Conservation (phyloP, 2,888 invertebrate genomes). For the Acrobasis suavella region DNA sequence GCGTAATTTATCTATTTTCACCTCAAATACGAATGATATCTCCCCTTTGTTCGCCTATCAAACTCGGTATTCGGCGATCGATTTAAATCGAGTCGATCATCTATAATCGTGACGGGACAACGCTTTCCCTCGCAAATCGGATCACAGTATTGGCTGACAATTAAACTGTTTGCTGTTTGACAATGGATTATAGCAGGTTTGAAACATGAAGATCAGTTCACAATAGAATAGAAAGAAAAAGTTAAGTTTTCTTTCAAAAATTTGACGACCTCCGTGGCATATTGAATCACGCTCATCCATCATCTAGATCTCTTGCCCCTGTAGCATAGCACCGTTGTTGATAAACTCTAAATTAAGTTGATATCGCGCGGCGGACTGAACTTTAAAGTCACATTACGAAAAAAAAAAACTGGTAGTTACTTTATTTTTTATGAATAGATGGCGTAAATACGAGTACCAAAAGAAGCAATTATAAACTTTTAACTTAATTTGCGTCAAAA, state of each 20-base stretch:
- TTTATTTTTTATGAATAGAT: no score
- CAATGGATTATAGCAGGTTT: constrained; percentile 6
- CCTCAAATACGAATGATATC: constrained; percentile 26
- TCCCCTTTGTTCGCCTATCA: constrained; percentile 24
- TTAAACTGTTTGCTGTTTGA: constrained; percentile 1
- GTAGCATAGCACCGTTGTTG: no score
- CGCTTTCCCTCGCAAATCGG: constrained; percentile 25
- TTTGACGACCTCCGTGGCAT: no score
- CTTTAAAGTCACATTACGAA: no score
- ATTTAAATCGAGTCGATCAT: constrained; percentile 18
- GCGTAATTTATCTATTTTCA: constrained; percentile 31
- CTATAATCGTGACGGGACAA: constrained; percentile 23
- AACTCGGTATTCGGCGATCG: constrained; percentile 28
- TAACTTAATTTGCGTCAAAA: no score
- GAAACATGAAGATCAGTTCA: not conserved
- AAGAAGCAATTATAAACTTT: no score
- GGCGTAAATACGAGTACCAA: no score
- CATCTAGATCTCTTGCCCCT: no score
- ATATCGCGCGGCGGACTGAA: no score
- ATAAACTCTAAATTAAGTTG: no score
- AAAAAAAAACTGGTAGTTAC: no score
- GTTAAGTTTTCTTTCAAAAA: not conserved
- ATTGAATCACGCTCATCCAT: no score
- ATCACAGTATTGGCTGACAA: not conserved
- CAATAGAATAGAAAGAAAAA: not conserved